Evolutionary conservation across 2,888 invertebrate genomes (phyloP), one percentile per base, ranked within the genome.

Genomic region (Stenolophus ochropezus): DNA sequence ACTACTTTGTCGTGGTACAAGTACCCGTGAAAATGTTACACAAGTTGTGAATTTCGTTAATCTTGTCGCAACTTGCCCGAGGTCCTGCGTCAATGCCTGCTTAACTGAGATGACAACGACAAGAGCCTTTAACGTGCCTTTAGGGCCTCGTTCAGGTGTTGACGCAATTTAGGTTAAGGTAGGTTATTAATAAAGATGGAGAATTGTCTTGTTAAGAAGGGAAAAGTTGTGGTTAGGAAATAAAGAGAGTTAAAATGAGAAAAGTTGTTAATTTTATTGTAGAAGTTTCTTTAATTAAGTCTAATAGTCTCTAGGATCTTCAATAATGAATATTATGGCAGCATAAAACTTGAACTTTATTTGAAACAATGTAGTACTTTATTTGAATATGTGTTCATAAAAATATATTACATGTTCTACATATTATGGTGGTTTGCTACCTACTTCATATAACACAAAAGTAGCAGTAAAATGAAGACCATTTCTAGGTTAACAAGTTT

Each of bases 11-110:
- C 25, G 4, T n/a, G 23, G 23, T 14, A 61, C 23, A 61, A 61
- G 61, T 5, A 61, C 61, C 14, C 23, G 61, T n/a, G 61, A 61
- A 61, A 61, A 61, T 61, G 61, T 61, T 61, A 25, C 4, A 61
- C 61, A 61, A 61, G n/a, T 61, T 61, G 61, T 25, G 61, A 61
- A 61, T 61, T 61, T 61, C 25, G 61, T 61, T 61, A 23, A 25
- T 61, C 23, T 61, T 61, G 61, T 61, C 11, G 61, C 14, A 14
- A 61, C 23, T 21, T 25, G n/a, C 18, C 56, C 11, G n/a, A 25
- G 11, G 25, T 25, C 5, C n/a, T 61, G 2, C 61, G 23, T 23
- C 61, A 61, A 61, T 4, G n/a, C n/a, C 11, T 23, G 1, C 14
- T 61, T 61, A 58, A 61, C 21, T 14, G 23, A 14, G 14, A 27